A percentile compares a stretch with the other conserved stretches of the same genome.
Conservation (phyloP, 2,113 vertebrate genomes). For the Oreochromis aureus region DNA sequence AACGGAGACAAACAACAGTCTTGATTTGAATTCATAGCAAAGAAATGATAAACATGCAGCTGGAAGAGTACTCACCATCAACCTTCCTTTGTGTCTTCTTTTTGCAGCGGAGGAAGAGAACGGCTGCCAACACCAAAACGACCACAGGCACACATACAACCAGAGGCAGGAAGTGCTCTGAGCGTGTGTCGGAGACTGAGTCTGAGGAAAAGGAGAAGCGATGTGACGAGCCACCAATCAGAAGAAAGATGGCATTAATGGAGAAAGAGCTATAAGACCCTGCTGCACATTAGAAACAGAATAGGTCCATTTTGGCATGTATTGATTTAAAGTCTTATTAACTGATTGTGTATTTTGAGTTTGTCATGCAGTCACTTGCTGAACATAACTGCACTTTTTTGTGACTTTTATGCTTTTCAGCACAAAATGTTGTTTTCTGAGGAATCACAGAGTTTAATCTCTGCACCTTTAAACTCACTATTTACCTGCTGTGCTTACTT, state of each 20-base stretch:
- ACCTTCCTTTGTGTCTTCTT: neutral
- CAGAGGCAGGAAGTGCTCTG: neutral
- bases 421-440: neutral
- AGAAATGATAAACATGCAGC: neutral
- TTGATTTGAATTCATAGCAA: neutral
- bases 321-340: neutral
- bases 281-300: neutral
- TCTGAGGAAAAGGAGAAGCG: neutral
- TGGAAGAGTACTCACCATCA: neutral
- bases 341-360: neutral
- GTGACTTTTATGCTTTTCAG: neutral
- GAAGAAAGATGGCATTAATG: neutral
- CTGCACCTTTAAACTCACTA: fast-evolving
- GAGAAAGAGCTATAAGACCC: neutral
- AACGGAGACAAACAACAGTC: fast-evolving
- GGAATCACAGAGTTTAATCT: neutral
- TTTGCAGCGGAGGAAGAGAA: neutral
- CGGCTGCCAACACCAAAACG: neutral
- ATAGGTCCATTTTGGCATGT: fast-evolving
- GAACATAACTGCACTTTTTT: neutral
- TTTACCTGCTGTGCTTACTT: fast-evolving
- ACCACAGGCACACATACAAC: neutral
- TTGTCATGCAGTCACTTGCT: neutral
- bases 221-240: neutral
- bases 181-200: fast-evolving